Percentiles rank a stretch among this genome's conserved stretches.
Evolutionary conservation across 2,113 vertebrate genomes (phyloP).

Genomic region (Xenopus tropicalis): UCB_Xtro_10.0 CM004448.2:50919501-50920000

Average conservation of each 20-base stretch:
- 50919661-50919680: slow-evolving; percentile 42
- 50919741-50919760: slow-evolving; percentile 40
- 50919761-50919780: slow-evolving; percentile 44
- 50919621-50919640: slow-evolving; percentile 20
- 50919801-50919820: slow-evolving; percentile 1
- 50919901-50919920: background rate
- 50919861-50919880: slow-evolving; percentile 16
- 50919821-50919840: slow-evolving; percentile 24
- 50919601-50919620: slow-evolving; percentile 34
- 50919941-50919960: too few relatives aligned
- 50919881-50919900: slow-evolving; percentile 11
- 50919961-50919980: too few relatives aligned
- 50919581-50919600: slow-evolving; percentile 28
- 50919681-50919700: slow-evolving; percentile 21
- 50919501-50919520: background rate
- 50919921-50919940: too few relatives aligned
- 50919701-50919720: slow-evolving; percentile 41
- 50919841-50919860: slow-evolving; percentile 28
- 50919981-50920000: too few relatives aligned
- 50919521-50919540: background rate
- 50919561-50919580: slow-evolving; percentile 21
- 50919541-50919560: background rate
- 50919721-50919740: slow-evolving; percentile 33
- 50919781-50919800: slow-evolving; percentile 38
- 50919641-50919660: slow-evolving; percentile 27